Evolutionary conservation across 2,888 invertebrate genomes (phyloP), one percentile per base, ranked within the genome.

Genomic region (Malthinus seriepunctatus): DNA sequence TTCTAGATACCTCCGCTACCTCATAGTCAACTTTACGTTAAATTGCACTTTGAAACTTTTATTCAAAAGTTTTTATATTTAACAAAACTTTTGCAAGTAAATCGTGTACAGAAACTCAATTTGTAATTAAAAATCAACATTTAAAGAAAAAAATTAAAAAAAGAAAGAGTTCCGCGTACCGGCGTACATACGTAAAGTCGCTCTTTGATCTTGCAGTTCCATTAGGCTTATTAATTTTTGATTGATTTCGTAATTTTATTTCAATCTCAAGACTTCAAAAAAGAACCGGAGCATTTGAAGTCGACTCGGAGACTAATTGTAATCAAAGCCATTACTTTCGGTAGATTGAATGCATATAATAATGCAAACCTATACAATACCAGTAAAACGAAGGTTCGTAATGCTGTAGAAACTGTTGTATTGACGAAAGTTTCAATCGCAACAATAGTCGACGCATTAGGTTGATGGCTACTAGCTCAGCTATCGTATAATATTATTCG

Each of bases 401-500:
- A 23, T 23, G 23, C 23, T 42, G 10, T 42, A 42, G 39, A 42
- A 42, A 15, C 39, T n/a, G 14, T n/a, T 9, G 39, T 23, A 42
- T 14, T 23, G 23, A 55, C 42, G 49, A 49, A 55, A 55, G 39
- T 48, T 47, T 32, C 49, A 42, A 55, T 55, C 55, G 48, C 49
- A 38, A 55, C 55, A 55, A 55, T 55, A 23, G 49, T 34, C 31
- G 42, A 49, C 49, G 49, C 23, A 55, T 55, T 55, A 55, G 39
- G 55, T 49, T 55, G 55, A 55, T 55, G 55, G 42, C 55, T 42
- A 38, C 39, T 39, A 23, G 49, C 48, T 49, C 42, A 55, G 34
- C 38, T 49, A 2, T 49, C 33, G 49, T 48, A 55, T 55, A 55
- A n/a, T 44, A 55, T 55, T 55, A 55, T 55, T 55, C 49, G 31